Percentiles rank a stretch among this genome's conserved stretches.
These are phyloP conservation scores for Porites rus DNA, from an alignment of 92 coral and sea anemone species.

Conservation along the genomic window DNA sequence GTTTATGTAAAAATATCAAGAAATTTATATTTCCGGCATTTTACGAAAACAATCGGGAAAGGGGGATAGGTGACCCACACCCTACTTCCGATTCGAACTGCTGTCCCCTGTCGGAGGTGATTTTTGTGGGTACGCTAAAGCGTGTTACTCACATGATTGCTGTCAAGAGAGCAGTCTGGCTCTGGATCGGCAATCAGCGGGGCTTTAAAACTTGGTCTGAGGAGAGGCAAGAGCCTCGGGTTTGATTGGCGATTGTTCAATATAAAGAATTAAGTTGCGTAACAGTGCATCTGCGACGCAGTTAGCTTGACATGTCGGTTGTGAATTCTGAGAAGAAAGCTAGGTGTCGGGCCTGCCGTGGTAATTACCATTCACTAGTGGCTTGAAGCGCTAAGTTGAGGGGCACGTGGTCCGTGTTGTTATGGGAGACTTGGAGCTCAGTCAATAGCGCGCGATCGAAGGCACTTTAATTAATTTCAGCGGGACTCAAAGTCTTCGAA, in stretches of 20 bases:
- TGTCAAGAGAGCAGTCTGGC: slow-evolving; percentile 22
- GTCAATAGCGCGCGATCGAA: slow-evolving; percentile 52
- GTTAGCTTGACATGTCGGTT: slow-evolving; percentile 20
- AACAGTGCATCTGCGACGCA: neutral
- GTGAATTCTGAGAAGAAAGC: slow-evolving; percentile 53
- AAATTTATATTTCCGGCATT: too few relatives aligned
- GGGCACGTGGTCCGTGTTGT: slow-evolving; percentile 65
- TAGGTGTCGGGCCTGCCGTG: slow-evolving; percentile 59
- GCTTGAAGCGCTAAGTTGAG: slow-evolving; percentile 58
- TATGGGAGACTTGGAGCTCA: slow-evolving; percentile 46
- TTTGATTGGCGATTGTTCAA: slow-evolving; percentile 42
- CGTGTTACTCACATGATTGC: slow-evolving; percentile 1
- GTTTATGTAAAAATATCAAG: too few relatives aligned
- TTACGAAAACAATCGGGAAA: too few relatives aligned
- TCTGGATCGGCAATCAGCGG: slow-evolving; percentile 6
- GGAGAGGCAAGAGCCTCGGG: slow-evolving; percentile 42
- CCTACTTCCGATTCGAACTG: too few relatives aligned
- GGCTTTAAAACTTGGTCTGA: slow-evolving; percentile 30
- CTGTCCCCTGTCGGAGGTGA: too few relatives aligned
- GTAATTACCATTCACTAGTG: slow-evolving; percentile 54
- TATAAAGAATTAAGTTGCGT: slow-evolving; percentile 25
- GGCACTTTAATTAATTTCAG: slow-evolving; percentile 53
- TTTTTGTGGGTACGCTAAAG: too few relatives aligned
- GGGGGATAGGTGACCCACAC: too few relatives aligned
- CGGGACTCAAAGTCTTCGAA: slow-evolving; percentile 43